Base-by-base conservation (phyloP, 23 tunicate genomes). In the Ciona savignyi region DNA sequence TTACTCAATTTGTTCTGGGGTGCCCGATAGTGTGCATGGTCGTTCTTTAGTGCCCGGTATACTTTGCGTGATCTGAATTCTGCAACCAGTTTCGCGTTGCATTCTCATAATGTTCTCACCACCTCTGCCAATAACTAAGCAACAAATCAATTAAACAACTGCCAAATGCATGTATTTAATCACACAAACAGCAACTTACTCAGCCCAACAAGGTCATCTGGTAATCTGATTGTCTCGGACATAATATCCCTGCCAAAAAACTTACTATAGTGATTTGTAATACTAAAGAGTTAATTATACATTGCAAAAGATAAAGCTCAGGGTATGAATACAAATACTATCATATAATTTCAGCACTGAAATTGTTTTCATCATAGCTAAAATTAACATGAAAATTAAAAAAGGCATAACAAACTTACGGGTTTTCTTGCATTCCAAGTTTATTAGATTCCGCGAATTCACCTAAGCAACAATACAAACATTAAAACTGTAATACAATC, bases 91-190 rank as follows among this genome's bases (percentile, higher is more conserved):
- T 60, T 95, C 91, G 27, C 84, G 63, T 71, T 95, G 99, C 77
- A 95, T 81, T 34, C 89, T 71, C 85, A 86, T 95, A 26, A 95
- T 95, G 79, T 95, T 89, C 60, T 95, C 99, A 27, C 99, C 99
- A 20, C 96, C 96, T 33, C 95, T 82, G 22, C 99, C 99, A 68
- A 95, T 95, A 81, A 95, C 96, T 88, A 71, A 20, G 23, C 51
- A 35, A 65, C 28, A 64, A 29, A 65, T 22, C 11, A n/a, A n/a
- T n/a, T n/a, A n/a, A n/a, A n/a, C n/a, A n/a, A n/a, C n/a, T n/a
- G n/a, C n/a, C n/a, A n/a, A n/a, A n/a, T n/a, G n/a, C n/a, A n/a
- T n/a, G n/a, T n/a, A n/a, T n/a, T n/a, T n/a, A n/a, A n/a, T n/a
- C n/a, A n/a, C n/a, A n/a, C n/a, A 42, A 42, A 42, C 11, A 9